phyloP scores from a whole-genome alignment of 2,888 invertebrate genomes.

The Drosophila parthenogenetica region DNA sequence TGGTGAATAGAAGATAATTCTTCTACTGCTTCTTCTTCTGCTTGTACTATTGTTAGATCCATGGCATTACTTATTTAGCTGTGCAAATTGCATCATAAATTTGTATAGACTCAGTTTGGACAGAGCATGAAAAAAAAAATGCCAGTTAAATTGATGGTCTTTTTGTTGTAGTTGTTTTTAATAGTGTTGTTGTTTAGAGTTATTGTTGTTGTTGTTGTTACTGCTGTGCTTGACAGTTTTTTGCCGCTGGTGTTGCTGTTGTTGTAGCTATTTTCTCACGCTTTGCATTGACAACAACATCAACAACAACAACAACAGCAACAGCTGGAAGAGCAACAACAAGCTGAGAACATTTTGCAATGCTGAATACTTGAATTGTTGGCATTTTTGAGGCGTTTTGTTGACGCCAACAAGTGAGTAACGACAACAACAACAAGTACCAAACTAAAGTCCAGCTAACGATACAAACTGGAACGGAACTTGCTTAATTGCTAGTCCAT shows the following conservation, averaged over 20 bases:
- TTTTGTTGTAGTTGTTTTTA: slow-evolving; percentile 4
- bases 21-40: neutral
- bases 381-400: slow-evolving; percentile 67
- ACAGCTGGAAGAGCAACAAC: slow-evolving; percentile 25
- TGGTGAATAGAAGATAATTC: neutral
- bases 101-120: slow-evolving; percentile 25
- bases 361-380: slow-evolving; percentile 56
- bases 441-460: slow-evolving; percentile 38
- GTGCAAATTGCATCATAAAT: slow-evolving; percentile 36
- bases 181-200: slow-evolving; percentile 41
- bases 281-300: slow-evolving; percentile 71
- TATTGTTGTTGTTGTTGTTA: slow-evolving; percentile 13
- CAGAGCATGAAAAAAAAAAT: slow-evolving; percentile 37
- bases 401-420: slow-evolving; percentile 46
- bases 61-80: slow-evolving; percentile 10
- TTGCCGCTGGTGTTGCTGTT: slow-evolving; percentile 35
- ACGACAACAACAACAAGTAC: slow-evolving; percentile 25
- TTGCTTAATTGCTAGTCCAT: slow-evolving; percentile 68
- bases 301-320: slow-evolving; percentile 38
- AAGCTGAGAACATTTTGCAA: slow-evolving; percentile 74
- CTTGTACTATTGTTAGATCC: neutral
- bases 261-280: slow-evolving; percentile 62
- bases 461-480: slow-evolving; percentile 73
- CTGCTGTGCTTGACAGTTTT: slow-evolving; percentile 38
- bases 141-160: slow-evolving; percentile 57